Evolutionary conservation across 2,888 invertebrate genomes (phyloP).

Genomic region (Rotaria magnacalcarata): DNA sequence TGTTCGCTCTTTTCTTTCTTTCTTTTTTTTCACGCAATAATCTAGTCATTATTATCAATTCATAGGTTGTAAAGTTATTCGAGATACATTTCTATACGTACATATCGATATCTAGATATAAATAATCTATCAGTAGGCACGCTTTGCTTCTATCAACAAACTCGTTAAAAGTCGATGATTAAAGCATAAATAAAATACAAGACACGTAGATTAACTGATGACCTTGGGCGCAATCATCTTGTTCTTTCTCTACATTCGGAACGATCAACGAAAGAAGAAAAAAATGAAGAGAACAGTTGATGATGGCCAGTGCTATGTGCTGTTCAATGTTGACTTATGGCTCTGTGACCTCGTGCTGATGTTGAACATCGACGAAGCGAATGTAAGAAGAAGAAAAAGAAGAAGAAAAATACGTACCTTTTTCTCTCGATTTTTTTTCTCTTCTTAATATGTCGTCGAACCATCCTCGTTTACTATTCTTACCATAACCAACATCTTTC

Average conservation of each 20-base stretch:
- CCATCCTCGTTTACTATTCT: constrained; percentile 1
- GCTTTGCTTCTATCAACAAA: constrained; percentile 11
- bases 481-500: not conserved
- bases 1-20: not conserved
- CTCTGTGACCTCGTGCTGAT: constrained; percentile 25
- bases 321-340: constrained; percentile 29
- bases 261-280: not conserved
- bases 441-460: not conserved
- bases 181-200: not conserved
- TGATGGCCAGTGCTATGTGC: constrained; percentile 11
- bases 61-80: constrained; percentile 1
- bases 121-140: constrained; percentile 18
- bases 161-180: constrained; percentile 28
- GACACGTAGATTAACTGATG: not conserved
- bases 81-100: not conserved
- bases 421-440: not conserved
- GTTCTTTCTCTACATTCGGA: not conserved
- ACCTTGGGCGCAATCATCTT: not conserved
- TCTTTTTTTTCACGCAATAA: not conserved
- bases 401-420: not conserved
- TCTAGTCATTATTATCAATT: constrained; percentile 19
- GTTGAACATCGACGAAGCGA: constrained; percentile 12
- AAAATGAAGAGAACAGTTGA: constrained; percentile 5
- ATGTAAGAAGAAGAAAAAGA: not conserved
- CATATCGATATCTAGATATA: not conserved